A percentile compares a stretch with the other conserved stretches of the same genome.
These are phyloP conservation scores for Cosmia trapezina DNA, from an alignment of 2,888 invertebrate species.

Conservation along the genomic window DNA sequence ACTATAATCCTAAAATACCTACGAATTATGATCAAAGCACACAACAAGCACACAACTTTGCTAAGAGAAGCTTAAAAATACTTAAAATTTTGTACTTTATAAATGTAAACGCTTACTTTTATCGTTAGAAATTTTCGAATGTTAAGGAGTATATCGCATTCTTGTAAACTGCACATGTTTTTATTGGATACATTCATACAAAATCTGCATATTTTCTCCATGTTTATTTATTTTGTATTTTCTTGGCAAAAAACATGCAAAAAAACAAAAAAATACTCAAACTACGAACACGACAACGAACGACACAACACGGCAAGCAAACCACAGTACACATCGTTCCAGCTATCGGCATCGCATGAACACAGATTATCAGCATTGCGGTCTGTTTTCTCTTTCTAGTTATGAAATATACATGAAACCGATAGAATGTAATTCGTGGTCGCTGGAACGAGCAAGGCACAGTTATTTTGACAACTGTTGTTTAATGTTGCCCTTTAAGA, in stretches of 20 bases:
- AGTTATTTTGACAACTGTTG: slow-evolving; percentile 1
- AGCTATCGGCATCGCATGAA: neutral
- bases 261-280: neutral
- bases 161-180: slow-evolving; percentile 59
- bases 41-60: no score
- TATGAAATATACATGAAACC: slow-evolving; percentile 14
- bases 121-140: slow-evolving; percentile 63
- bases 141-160: slow-evolving; percentile 63
- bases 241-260: neutral
- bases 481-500: slow-evolving; percentile 20
- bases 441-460: neutral
- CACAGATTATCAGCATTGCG: neutral
- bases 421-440: neutral
- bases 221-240: slow-evolving; percentile 26
- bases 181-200: slow-evolving; percentile 66
- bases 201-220: slow-evolving; percentile 72
- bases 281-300: neutral
- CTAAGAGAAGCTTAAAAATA: neutral
- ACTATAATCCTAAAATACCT: neutral
- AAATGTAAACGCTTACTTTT: slow-evolving; percentile 61
- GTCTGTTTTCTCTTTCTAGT: slow-evolving; percentile 12
- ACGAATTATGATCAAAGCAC: neutral
- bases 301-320: no score
- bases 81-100: neutral
- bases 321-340: neutral